Conservation (phyloP, 2,888 invertebrate genomes). For the Melanophora roralis region DNA sequence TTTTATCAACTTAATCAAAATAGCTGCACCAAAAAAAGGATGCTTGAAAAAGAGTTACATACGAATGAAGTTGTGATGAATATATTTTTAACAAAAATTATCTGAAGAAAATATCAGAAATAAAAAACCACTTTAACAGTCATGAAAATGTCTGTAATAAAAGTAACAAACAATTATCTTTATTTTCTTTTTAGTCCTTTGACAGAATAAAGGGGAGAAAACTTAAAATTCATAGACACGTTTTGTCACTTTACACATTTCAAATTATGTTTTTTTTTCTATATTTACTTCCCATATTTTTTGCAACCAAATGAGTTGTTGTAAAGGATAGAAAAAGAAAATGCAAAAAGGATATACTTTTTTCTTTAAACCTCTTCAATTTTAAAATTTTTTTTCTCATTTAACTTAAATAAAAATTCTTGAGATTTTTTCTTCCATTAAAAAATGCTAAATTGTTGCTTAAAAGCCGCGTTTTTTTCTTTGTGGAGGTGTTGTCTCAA, state of each 20-base stretch:
- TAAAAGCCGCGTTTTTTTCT: conserved; percentile 43
- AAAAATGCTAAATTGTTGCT: conserved; percentile 31
- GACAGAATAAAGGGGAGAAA: background rate
- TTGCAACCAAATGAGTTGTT: background rate
- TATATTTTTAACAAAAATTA: conserved; percentile 2
- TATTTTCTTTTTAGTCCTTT: background rate
- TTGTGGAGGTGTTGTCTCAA: conserved; percentile 49
- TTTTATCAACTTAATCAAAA: conserved; percentile 17
- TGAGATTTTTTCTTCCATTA: background rate
- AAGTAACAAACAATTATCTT: background rate
- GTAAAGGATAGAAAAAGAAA: background rate
- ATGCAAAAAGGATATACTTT: no score
- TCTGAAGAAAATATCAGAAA: conserved; percentile 4
- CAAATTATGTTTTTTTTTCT: conserved; percentile 34
- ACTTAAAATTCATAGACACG: conserved; percentile 64
- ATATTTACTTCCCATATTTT: background rate
- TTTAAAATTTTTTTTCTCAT: conserved; percentile 2
- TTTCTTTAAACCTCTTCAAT: conserved; percentile 7
- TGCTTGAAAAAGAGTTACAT: conserved; percentile 37
- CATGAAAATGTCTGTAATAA: conserved; percentile 13
- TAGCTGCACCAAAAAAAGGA: background rate
- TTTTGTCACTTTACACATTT: conserved; percentile 62
- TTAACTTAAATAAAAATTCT: background rate
- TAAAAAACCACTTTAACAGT: background rate
- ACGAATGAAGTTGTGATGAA: background rate